Conservation (phyloP, 2,888 invertebrate species). For the Sericinus montela region DNA sequence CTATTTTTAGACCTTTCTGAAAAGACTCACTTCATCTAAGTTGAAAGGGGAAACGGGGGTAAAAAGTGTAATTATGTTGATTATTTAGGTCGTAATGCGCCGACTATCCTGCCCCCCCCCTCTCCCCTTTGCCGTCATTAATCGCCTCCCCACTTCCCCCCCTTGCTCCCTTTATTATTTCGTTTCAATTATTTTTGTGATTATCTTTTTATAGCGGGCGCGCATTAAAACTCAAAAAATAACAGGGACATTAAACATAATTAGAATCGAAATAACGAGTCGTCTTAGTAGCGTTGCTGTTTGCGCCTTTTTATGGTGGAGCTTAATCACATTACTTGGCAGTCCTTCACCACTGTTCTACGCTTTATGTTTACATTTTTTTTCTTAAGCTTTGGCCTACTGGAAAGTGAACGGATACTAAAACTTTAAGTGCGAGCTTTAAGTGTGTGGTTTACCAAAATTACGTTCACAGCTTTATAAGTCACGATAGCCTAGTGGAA, state of each 20-base stretch:
- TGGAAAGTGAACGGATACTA: too few relatives aligned
- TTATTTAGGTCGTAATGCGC: conserved; percentile 77
- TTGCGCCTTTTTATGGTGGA: conserved; percentile 38
- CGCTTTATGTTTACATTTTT: conserved; percentile 7
- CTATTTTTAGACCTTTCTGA: conserved; percentile 24
- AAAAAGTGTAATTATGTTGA: conserved; percentile 79
- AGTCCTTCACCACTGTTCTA: conserved; percentile 21
- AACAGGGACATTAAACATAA: conserved; percentile 74
- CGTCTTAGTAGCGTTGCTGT: conserved; percentile 51
- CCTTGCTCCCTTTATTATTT: conserved; percentile 71
- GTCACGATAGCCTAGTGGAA: too few relatives aligned
- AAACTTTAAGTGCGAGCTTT: too few relatives aligned
- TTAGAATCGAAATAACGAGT: conserved; percentile 74
- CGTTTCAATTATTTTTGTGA: conserved; percentile 80
- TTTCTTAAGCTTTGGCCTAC: not conserved
- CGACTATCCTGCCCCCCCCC: conserved; percentile 64
- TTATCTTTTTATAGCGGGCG: conserved; percentile 77
- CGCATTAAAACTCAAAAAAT: conserved; percentile 77
- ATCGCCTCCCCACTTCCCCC: conserved; percentile 56
- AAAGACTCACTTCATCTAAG: conserved; percentile 54
- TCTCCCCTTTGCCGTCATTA: conserved; percentile 62
- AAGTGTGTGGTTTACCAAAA: too few relatives aligned
- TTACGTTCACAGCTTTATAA: too few relatives aligned
- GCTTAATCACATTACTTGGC: conserved; percentile 23
- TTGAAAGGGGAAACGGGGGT: conserved; percentile 64